phyloP scores from a whole-genome alignment of 2,797 vertebrate species.

The Dallia pectoralis region DNA sequence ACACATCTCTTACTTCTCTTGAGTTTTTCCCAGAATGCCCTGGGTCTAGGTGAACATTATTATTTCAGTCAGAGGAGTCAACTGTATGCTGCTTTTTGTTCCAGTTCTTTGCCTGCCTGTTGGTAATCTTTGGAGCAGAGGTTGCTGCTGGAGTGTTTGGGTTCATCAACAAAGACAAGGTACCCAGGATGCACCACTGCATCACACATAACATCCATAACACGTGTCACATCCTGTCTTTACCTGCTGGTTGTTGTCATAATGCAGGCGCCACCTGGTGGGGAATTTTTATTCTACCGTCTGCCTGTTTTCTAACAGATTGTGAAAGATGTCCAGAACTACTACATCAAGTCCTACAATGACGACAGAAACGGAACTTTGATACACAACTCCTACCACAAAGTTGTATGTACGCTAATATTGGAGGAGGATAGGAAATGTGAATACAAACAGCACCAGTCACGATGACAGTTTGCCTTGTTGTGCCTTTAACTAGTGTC shows the following conservation, averaged over 20 bases:
- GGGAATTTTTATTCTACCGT: background rate
- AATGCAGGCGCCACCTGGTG: background rate
- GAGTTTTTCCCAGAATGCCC: no score
- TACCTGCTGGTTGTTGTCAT: background rate
- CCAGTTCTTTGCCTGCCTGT: conserved; percentile 92
- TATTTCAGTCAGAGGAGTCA: background rate
- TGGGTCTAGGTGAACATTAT: no score
- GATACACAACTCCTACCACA: conserved; percentile 71
- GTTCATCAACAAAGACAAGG: conserved; percentile 91
- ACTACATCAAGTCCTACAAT: conserved; percentile 77
- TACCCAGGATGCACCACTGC: conserved; percentile 46
- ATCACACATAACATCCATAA: background rate
- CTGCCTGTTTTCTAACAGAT: conserved; percentile 71
- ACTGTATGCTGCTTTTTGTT: background rate
- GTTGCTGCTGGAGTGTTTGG: conserved; percentile 94
- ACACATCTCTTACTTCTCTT: no score
- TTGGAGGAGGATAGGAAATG: background rate
- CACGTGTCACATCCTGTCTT: background rate
- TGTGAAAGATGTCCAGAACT: conserved; percentile 82
- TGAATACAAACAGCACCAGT: background rate
- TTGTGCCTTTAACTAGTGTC: background rate
- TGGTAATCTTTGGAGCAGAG: conserved; percentile 97
- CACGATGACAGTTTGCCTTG: background rate
- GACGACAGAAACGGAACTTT: conserved; percentile 68
- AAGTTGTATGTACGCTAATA: conserved; percentile 75